phyloP scores from a whole-genome alignment of 2,888 invertebrate genomes.

The Campoletis raptor region DNA sequence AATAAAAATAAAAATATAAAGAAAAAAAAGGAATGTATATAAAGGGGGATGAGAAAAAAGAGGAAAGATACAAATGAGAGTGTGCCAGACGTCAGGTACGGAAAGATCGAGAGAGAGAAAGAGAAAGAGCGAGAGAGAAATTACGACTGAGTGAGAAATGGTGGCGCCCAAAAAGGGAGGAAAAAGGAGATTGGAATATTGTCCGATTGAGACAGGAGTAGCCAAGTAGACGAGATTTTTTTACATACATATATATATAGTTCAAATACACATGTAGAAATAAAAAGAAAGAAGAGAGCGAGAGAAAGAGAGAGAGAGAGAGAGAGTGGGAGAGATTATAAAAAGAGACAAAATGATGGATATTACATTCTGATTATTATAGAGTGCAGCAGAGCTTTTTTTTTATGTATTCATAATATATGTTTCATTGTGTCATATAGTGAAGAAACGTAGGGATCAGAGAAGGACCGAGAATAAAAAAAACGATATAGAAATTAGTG shows the following conservation, averaged over 20 bases:
- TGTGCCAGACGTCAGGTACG: conserved; percentile 50
- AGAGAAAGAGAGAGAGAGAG: neutral
- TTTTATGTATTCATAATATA: conserved; percentile 9
- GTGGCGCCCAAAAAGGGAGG: conserved; percentile 38
- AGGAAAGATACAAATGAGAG: conserved; percentile 54
- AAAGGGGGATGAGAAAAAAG: conserved; percentile 16
- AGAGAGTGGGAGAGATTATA: neutral
- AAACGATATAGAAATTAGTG: conserved; percentile 41
- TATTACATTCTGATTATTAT: conserved; percentile 64
- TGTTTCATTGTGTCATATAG: conserved; percentile 24
- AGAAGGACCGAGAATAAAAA: conserved; percentile 51
- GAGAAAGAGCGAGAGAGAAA: conserved; percentile 6
- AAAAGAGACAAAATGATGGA: conserved; percentile 14
- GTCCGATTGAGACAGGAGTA: conserved; percentile 54
- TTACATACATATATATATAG: conserved; percentile 20
- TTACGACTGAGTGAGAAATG: conserved; percentile 43
- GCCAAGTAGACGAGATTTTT: conserved; percentile 58
- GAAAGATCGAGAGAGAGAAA: neutral
- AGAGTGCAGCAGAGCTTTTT: conserved; percentile 57
- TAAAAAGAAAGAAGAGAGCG: neutral
- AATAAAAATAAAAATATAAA: conserved; percentile 45
- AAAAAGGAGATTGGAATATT: conserved; percentile 51
- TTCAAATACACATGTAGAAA: conserved; percentile 2
- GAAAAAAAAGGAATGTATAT: conserved; percentile 21
- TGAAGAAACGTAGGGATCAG: conserved; percentile 54